phyloP scores from a whole-genome alignment of 2,888 invertebrate species.

The Leptogaster cylindrica region DNA sequence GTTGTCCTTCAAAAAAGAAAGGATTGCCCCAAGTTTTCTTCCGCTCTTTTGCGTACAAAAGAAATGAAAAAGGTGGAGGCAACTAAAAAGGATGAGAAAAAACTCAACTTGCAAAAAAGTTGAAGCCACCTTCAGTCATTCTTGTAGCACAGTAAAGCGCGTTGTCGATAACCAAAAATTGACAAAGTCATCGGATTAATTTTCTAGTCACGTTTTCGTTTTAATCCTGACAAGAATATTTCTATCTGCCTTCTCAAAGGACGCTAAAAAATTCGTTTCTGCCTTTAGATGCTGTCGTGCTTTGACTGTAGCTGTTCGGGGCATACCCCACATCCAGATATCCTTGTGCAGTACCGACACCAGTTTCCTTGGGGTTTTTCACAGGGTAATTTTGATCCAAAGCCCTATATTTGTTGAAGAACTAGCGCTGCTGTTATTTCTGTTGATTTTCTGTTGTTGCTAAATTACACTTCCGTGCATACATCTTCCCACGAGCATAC shows the following conservation, averaged over 20 bases:
- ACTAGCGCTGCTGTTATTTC: neutral
- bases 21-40: slow-evolving; percentile 12
- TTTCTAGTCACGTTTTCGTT: slow-evolving; percentile 62
- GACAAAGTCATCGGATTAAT: slow-evolving; percentile 55
- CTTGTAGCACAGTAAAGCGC: neutral
- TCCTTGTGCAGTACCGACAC: neutral
- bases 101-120: slow-evolving; percentile 1
- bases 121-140: neutral
- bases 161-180: slow-evolving; percentile 47
- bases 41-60: slow-evolving; percentile 13
- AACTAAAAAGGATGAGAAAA: neutral
- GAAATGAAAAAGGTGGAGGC: slow-evolving; percentile 14
- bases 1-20: neutral
- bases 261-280: slow-evolving; percentile 31
- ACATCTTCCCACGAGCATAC: neutral
- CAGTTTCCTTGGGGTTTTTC: slow-evolving; percentile 6
- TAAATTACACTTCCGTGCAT: neutral
- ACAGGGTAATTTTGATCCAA: slow-evolving; percentile 9
- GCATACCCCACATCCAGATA: slow-evolving; percentile 2
- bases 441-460: slow-evolving; percentile 14
- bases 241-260: slow-evolving; percentile 33
- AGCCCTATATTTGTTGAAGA: neutral
- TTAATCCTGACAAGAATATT: slow-evolving; percentile 63
- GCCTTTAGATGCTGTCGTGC: slow-evolving; percentile 6
- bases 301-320: neutral